Conservation (phyloP, 1,140 invertebrate genomes). For the Lepidurus couesii region DNA sequence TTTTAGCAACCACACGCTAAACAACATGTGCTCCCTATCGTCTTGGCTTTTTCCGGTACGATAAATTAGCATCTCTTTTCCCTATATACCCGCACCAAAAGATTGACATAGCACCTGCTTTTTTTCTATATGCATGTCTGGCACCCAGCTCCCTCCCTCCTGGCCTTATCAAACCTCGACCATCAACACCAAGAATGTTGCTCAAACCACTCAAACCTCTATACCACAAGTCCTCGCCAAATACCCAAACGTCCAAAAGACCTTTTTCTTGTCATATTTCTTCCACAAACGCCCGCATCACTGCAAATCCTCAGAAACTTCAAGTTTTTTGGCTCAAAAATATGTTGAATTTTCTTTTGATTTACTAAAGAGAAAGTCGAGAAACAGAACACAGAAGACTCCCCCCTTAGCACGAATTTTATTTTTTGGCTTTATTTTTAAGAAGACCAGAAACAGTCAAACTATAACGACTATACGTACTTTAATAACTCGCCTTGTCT, state of each 20-base stretch:
- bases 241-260: background rate
- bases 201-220: background rate
- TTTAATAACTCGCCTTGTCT: too few species aligned
- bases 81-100: background rate
- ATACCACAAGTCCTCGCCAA: background rate
- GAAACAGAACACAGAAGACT: too few species aligned
- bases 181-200: constrained; percentile 5
- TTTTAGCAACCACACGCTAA: background rate
- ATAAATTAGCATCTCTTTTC: constrained; percentile 19
- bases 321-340: too few species aligned
- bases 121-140: background rate
- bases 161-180: background rate
- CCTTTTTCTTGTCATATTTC: background rate
- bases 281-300: too few species aligned
- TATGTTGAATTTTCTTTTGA: too few species aligned
- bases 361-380: too few species aligned
- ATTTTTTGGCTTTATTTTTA: too few species aligned
- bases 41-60: constrained; percentile 7
- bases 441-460: too few species aligned
- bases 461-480: too few species aligned
- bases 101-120: constrained; percentile 16
- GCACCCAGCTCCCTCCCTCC: background rate
- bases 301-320: too few species aligned
- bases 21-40: background rate
- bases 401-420: too few species aligned